Conservation (phyloP, 2,888 invertebrate genomes). For the Rhagonycha lutea region DNA sequence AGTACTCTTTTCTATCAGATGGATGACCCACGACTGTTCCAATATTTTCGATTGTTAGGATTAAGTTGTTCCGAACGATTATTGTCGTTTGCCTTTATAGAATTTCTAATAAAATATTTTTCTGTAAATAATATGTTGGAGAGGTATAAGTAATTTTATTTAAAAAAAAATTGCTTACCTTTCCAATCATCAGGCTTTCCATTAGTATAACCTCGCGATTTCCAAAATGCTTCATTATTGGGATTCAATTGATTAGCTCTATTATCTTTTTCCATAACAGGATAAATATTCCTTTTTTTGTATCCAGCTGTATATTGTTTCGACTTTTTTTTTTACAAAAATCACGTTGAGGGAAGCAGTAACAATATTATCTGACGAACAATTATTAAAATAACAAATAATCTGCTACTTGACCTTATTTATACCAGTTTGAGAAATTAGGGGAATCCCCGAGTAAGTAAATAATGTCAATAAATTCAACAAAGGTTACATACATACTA, state of each 20-base stretch:
- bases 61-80: neutral
- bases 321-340: neutral
- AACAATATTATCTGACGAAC: neutral
- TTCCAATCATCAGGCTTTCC: slow-evolving; percentile 6
- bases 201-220: slow-evolving; percentile 21
- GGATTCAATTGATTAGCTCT: slow-evolving; percentile 19
- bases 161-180: neutral
- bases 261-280: slow-evolving; percentile 1
- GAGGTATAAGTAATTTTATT: neutral
- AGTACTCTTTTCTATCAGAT: neutral
- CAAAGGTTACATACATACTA: no score
- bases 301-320: neutral
- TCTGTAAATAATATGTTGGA: neutral
- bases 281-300: neutral
- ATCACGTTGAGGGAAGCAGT: neutral
- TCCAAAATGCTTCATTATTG: slow-evolving; percentile 25
- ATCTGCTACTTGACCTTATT: neutral
- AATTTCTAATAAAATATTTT: neutral
- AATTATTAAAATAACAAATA: neutral
- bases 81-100: neutral
- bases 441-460: neutral
- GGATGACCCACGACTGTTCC: neutral
- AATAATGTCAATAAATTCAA: no score
- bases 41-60: neutral
- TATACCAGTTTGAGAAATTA: neutral